Evolutionary conservation across 2,113 vertebrate genomes (phyloP).

Genomic region (Uria lomvia): DNA sequence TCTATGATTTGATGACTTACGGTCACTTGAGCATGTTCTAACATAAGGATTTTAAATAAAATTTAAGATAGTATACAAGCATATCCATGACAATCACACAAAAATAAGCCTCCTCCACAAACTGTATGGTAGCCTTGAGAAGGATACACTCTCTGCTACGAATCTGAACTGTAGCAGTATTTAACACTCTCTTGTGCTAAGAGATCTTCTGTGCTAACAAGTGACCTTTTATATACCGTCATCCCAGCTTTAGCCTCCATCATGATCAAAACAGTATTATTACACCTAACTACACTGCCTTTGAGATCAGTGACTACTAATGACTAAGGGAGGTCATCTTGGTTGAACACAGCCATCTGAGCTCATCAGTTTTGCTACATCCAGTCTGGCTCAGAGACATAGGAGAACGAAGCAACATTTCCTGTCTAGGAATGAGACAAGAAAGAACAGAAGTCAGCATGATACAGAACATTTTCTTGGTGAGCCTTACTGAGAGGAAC

Average conservation of each 20-base stretch:
- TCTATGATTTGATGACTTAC: not conserved
- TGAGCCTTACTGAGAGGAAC: not conserved
- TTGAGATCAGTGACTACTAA: not conserved
- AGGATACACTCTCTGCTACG: not conserved
- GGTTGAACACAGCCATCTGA: not conserved
- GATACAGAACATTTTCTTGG: not conserved
- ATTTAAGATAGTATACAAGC: not conserved
- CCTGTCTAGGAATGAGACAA: not conserved
- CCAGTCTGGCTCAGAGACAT: not conserved
- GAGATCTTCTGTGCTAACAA: not conserved
- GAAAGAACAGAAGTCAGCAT: not conserved
- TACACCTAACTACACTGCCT: not conserved
- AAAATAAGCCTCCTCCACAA: not conserved
- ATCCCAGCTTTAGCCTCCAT: not conserved
- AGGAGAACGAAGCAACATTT: not conserved
- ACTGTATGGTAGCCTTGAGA: not conserved
- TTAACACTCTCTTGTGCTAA: not conserved
- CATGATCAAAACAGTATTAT: not conserved
- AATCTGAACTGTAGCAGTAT: not conserved
- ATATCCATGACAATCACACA: not conserved
- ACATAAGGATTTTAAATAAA: not conserved
- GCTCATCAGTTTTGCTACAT: not conserved
- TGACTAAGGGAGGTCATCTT: not conserved
- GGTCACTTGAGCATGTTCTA: not conserved
- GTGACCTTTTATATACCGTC: rapidly evolving